Evolutionary conservation across 2,888 invertebrate genomes (phyloP), one percentile per base, ranked within the genome.

Genomic region (Maniola hyperantus): DNA sequence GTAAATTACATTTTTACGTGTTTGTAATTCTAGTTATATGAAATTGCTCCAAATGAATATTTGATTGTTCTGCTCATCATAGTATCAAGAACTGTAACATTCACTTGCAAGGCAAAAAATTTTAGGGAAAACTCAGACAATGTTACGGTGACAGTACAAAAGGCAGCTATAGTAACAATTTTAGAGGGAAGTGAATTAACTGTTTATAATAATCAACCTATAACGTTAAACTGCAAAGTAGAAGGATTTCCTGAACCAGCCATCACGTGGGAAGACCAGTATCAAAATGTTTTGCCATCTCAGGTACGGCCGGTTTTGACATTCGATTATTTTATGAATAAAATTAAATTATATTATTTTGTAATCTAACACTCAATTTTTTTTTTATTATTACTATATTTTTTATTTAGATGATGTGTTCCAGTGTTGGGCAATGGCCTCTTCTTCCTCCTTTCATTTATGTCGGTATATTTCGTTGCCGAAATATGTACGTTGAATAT

Each of bases 211-310:
- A 68, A 74, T 13, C 51, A 72, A 36, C 68, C 77, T 0, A 18
- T 85, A 7, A 72, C 76, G 15, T 48, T 87, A 11, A 76, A 75
- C 46, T 88, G 88, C 65, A 80, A 77, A 71, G 77, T 84, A 1
- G 76, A 71, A 18, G 85, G 76, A 0, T 83, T 77, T 51, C 88
- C 88, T 0, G 73, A 77, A 65, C 85, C 88, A 2, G 57, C 70
- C 2, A 75, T 85, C 2, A 64, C 72, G 44, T 88, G 88, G 88
- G 63, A 72, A 36, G 78, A 81, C 60, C 73, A 73, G 10, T 7
- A 15, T n/a, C 46, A 53, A 33, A 42, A n/a, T 18, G 48, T 48
- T 15, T 48, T 48, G 8, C 15, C 48, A 18, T 48, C 48, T 7
- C 18, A 15, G 18, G 48, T 48, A 48, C n/a, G n/a, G n/a, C n/a